Percentiles rank a stretch among this genome's conserved stretches.
Evolutionary conservation across 2,113 vertebrate genomes (phyloP).

Genomic region (Eurypyga helias): DNA sequence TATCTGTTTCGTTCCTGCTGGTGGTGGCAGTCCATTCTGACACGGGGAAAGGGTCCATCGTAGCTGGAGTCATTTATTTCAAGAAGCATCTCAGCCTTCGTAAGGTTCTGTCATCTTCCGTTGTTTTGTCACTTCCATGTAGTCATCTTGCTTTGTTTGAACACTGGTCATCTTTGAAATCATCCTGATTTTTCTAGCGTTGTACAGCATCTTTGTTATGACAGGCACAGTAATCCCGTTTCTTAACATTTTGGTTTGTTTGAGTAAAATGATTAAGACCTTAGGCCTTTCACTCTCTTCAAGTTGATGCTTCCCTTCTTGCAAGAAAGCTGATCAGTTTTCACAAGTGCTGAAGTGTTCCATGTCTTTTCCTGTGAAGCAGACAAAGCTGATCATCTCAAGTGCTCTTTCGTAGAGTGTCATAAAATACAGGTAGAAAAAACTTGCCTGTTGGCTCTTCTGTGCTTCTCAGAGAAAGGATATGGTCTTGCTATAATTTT

Average conservation of each 20-base stretch:
- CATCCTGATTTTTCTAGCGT: neutral
- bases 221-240: neutral
- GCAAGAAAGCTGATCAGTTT: neutral
- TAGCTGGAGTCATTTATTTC: neutral
- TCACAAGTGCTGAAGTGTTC: neutral
- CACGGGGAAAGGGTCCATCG: rapidly evolving
- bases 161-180: neutral
- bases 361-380: neutral
- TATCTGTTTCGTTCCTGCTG: neutral
- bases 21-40: neutral
- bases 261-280: neutral
- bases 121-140: neutral
- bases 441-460: neutral
- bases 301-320: neutral
- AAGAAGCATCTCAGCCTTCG: rapidly evolving
- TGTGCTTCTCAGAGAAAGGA: neutral
- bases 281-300: neutral
- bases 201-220: neutral
- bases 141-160: neutral
- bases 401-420: neutral
- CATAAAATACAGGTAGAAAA: neutral
- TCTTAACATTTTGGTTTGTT: neutral
- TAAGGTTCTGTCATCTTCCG: neutral
- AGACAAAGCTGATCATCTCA: neutral
- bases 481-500: neutral